Percentiles rank a stretch among this genome's conserved stretches.
Conservation (phyloP, 2,113 vertebrate genomes). For the Cyanistes caeruleus region DNA sequence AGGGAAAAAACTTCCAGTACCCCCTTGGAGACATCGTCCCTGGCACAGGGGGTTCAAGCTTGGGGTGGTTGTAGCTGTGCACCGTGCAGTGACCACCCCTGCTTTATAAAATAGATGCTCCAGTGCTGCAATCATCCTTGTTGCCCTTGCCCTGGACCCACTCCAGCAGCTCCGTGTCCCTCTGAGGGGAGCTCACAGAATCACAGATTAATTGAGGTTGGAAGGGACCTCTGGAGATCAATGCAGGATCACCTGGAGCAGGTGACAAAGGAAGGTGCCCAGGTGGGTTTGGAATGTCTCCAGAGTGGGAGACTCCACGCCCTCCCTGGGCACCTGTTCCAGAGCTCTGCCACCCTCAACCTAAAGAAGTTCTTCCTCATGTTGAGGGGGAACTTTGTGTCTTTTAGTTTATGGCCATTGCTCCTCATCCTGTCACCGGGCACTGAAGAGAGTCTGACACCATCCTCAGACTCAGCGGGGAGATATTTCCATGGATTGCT, state of each 20-base stretch:
- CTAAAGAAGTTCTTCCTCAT: neutral
- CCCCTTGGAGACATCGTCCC: rapidly evolving
- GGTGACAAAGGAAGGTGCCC: neutral
- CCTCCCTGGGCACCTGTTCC: neutral
- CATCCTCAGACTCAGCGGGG: neutral
- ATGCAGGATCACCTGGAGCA: neutral
- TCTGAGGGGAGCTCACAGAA: neutral
- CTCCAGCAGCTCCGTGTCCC: neutral
- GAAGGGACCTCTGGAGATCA: neutral
- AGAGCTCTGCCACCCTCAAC: neutral
- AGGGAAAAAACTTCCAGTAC: neutral
- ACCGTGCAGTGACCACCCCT: neutral
- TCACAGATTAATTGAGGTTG: neutral
- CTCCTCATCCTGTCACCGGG: neutral
- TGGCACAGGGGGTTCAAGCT: rapidly evolving
- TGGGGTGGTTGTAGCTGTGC: neutral
- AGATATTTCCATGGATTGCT: neutral
- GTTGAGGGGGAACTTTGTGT: neutral
- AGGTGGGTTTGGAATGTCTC: neutral
- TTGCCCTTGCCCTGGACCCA: neutral
- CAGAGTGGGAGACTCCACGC: neutral
- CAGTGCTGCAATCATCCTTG: neutral
- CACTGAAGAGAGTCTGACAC: neutral
- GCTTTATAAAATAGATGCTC: neutral
- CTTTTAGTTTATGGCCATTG: neutral